Conservation (phyloP, 2,113 vertebrate species). For the Aptenodytes patagonicus region DNA sequence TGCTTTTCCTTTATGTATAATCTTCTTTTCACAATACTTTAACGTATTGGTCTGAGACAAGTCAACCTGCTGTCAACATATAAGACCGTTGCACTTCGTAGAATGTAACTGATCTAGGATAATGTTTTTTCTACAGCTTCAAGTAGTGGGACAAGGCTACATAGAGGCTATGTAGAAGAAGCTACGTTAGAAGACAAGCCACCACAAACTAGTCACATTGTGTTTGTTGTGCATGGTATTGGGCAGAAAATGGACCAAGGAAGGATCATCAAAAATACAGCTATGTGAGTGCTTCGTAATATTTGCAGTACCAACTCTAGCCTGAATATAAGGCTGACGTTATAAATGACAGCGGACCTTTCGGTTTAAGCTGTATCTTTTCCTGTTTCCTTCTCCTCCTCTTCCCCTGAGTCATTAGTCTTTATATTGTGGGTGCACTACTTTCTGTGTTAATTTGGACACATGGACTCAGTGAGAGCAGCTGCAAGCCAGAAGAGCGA, state of each 20-base stretch:
- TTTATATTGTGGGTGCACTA: neutral
- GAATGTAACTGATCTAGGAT: conserved; percentile 14
- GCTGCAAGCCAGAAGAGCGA: neutral
- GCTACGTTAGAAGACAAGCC: conserved; percentile 93
- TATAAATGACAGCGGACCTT: neutral
- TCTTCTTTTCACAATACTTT: neutral
- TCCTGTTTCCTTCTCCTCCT: neutral
- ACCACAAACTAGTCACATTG: conserved; percentile 92
- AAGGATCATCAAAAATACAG: conserved; percentile 98
- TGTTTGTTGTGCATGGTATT: conserved; percentile 98
- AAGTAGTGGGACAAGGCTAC: conserved; percentile 96
- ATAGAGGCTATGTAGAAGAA: conserved; percentile 95
- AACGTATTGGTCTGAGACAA: neutral
- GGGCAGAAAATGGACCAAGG: conserved; percentile 99
- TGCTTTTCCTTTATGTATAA: neutral
- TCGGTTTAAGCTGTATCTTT: neutral
- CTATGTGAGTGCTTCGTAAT: conserved; percentile 84
- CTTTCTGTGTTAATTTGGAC: neutral
- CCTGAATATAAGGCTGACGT: neutral
- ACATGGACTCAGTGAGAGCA: neutral
- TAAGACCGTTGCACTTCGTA: neutral
- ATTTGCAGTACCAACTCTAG: neutral
- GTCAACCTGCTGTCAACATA: neutral
- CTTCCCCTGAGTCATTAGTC: neutral
- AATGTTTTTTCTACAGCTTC: conserved; percentile 79